phyloP scores from a whole-genome alignment of 2,797 vertebrate genomes.

The Periparus ater region DNA sequence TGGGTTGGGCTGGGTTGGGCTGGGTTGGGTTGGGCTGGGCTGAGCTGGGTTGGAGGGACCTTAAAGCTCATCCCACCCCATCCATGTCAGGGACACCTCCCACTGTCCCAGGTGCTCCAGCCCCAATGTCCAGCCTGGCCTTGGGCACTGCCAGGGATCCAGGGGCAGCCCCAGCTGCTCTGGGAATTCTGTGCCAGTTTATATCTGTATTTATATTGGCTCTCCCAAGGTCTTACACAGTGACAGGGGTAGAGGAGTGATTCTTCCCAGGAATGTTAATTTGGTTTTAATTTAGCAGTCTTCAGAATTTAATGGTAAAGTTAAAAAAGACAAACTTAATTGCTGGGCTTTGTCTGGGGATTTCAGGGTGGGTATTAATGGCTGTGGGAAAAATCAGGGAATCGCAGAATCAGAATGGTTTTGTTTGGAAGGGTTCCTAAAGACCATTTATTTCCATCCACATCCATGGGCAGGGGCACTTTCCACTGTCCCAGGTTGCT shows the following conservation, averaged over 20 bases:
- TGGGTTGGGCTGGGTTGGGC: no score
- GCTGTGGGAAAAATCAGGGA: background rate
- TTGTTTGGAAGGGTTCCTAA: background rate
- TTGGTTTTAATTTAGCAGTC: background rate
- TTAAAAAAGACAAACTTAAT: background rate
- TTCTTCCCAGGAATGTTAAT: background rate
- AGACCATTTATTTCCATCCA: background rate
- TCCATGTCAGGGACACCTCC: background rate
- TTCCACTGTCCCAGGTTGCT: fast-evolving
- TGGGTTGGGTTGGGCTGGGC: no score
- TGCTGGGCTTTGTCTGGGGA: background rate
- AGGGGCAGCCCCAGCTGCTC: background rate
- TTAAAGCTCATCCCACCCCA: background rate
- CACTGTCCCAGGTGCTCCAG: background rate
- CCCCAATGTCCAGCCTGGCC: background rate
- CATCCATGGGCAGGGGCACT: background rate
- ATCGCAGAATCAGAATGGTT: background rate
- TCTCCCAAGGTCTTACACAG: background rate
- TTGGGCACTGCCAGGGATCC: background rate
- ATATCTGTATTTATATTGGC: background rate
- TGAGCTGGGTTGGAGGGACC: no score
- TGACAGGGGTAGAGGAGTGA: background rate
- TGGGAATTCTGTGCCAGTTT: background rate
- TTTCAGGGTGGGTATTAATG: background rate
- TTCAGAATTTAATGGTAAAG: background rate